These are phyloP conservation scores for Coptotermes formosanus DNA, from an alignment of 1,140 invertebrate genomes.

Conservation along the genomic window DNA sequence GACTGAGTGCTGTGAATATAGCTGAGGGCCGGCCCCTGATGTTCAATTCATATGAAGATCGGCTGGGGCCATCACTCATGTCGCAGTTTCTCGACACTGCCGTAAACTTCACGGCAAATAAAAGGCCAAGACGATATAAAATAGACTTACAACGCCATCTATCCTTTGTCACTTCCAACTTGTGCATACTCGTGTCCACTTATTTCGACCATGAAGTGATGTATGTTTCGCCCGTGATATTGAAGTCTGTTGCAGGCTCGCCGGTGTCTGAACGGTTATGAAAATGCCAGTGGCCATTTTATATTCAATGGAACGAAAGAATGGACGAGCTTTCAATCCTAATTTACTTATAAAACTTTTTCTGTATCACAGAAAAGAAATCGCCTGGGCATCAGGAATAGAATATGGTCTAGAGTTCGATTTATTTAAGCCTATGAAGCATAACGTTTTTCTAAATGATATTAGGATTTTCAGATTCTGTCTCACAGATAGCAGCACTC, in stretches of 20 bases:
- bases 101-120: neutral
- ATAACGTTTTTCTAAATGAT: no score
- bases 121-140: neutral
- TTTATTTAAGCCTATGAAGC: no score
- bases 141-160: neutral
- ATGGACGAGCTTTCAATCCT: neutral
- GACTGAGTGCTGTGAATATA: constrained; percentile 25
- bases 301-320: neutral
- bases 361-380: no score
- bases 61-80: constrained; percentile 17
- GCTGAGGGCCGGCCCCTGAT: neutral
- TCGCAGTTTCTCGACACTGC: neutral
- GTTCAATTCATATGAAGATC: constrained; percentile 30
- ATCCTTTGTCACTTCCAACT: neutral
- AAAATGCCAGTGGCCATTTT: neutral
- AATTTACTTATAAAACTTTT: neutral
- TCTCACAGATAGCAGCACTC: no score
- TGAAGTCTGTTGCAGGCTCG: no score
- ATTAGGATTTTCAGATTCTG: no score
- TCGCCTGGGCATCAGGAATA: no score
- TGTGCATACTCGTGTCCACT: neutral
- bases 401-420: no score
- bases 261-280: neutral
- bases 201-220: neutral
- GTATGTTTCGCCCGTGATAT: neutral